These are phyloP conservation scores for Diplosoma virens DNA, from an alignment of 23 tunicate genomes.

Conservation along the genomic window DNA sequence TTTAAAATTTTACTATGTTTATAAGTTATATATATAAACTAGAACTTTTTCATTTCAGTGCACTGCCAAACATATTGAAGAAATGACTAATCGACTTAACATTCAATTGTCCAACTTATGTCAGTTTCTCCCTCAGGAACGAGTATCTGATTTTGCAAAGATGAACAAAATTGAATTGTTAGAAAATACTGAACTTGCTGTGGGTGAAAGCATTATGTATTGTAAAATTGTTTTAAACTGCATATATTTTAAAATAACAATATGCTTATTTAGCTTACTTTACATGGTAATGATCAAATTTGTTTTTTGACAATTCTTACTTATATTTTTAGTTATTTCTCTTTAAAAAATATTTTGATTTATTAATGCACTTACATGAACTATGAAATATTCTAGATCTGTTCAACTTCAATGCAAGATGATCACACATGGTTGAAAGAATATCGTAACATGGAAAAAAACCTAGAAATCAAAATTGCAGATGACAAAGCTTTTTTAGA, in stretches of 20 bases:
- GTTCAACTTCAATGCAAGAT: slow-evolving; percentile 47
- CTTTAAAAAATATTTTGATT: too few species aligned
- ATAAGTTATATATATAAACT: too few species aligned
- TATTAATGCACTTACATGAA: too few species aligned
- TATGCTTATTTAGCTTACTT: too few species aligned
- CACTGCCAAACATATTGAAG: slow-evolving; percentile 47
- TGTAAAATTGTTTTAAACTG: background rate
- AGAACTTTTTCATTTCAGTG: slow-evolving; percentile 5
- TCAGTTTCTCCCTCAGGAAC: slow-evolving; percentile 91
- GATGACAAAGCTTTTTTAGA: slow-evolving; percentile 47
- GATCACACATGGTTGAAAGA: slow-evolving; percentile 72
- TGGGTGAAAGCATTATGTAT: too few species aligned
- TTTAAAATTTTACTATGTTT: too few species aligned
- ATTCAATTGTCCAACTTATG: slow-evolving; percentile 66
- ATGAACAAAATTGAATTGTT: slow-evolving; percentile 80
- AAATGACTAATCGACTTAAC: slow-evolving; percentile 49
- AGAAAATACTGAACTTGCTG: slow-evolving; percentile 80
- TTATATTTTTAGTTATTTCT: too few species aligned
- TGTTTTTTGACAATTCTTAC: too few species aligned
- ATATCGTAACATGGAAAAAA: slow-evolving; percentile 42
- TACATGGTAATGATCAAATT: too few species aligned
- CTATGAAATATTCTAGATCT: too few species aligned
- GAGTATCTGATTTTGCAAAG: slow-evolving; percentile 86
- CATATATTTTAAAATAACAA: background rate
- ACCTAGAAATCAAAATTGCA: slow-evolving; percentile 13